These are phyloP conservation scores for Girardinichthys multiradiatus DNA, from an alignment of 2,113 vertebrate genomes.

Conservation along the genomic window DNA sequence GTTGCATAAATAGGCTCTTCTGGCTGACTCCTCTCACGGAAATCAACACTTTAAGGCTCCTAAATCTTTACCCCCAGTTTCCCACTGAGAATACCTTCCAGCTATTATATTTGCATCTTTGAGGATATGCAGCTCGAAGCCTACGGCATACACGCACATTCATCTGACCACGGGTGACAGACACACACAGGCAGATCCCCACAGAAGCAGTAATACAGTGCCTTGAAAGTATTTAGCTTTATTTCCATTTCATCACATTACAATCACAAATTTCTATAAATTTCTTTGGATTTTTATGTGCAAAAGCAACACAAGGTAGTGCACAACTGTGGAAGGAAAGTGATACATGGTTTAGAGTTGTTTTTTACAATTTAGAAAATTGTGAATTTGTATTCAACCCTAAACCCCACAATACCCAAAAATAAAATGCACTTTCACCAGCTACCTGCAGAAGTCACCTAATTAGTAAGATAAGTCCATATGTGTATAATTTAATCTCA, in stretches of 20 bases:
- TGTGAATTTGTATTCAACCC: neutral
- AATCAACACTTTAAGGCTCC: slow-evolving; percentile 10
- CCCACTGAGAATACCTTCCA: neutral
- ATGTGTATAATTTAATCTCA: no score
- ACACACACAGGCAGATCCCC: neutral
- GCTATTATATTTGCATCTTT: slow-evolving; percentile 4
- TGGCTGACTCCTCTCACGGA: slow-evolving; percentile 2
- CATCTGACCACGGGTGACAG: slow-evolving; percentile 13
- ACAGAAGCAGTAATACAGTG: neutral
- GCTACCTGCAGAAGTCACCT: no score
- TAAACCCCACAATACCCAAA: neutral
- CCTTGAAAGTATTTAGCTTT: neutral
- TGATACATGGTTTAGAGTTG: neutral
- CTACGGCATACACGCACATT: slow-evolving; percentile 39
- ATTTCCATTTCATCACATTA: neutral
- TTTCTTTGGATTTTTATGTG: neutral
- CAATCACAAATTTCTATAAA: neutral
- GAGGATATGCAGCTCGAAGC: slow-evolving; percentile 45
- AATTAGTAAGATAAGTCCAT: no score
- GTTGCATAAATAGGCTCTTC: slow-evolving; percentile 35
- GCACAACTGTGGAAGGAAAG: neutral
- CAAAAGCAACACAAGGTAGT: neutral
- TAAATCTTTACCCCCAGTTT: slow-evolving; percentile 20
- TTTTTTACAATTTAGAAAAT: neutral
- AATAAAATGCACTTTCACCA: no score